phyloP scores from a whole-genome alignment of 1,140 invertebrate genomes.

The Euura saliciscinereae region DNA sequence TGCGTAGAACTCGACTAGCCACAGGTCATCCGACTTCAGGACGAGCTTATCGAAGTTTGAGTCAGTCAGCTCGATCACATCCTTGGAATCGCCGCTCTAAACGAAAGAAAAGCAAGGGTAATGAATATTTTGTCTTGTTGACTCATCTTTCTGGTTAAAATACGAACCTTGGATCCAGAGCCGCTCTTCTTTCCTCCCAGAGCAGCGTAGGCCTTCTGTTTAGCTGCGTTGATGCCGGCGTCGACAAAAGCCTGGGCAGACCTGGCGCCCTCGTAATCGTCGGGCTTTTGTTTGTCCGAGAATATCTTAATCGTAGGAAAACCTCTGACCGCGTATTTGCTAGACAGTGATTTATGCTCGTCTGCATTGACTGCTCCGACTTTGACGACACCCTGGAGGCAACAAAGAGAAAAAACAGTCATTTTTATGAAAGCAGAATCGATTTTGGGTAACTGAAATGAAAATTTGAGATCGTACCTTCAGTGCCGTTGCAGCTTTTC shows the following conservation, averaged over 20 bases:
- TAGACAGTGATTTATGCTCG: conserved; percentile 81
- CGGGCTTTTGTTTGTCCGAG: conserved; percentile 84
- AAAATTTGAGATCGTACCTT: conserved; percentile 65
- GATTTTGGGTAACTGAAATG: not conserved
- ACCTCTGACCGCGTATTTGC: conserved; percentile 84
- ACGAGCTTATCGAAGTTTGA: conserved; percentile 93
- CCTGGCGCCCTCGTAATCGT: conserved; percentile 85
- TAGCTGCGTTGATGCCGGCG: conserved; percentile 74
- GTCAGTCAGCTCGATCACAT: conserved; percentile 94
- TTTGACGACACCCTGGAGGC: conserved; percentile 84
- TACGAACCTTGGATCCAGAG: conserved; percentile 41
- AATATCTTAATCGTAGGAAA: conserved; percentile 99
- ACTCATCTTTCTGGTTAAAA: not conserved
- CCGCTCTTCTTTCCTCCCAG: conserved; percentile 66
- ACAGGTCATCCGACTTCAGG: conserved; percentile 88
- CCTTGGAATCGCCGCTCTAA: conserved; percentile 62
- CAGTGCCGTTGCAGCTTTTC: conserved; percentile 85
- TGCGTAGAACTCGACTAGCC: conserved; percentile 97
- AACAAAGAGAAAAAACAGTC: conserved; percentile 25
- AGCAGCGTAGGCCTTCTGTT: conserved; percentile 71
- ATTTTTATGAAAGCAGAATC: not conserved
- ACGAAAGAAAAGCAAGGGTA: conserved; percentile 8
- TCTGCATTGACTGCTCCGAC: conserved; percentile 94
- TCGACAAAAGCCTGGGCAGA: conserved; percentile 88
- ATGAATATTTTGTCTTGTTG: conserved; percentile 13